These are phyloP conservation scores for Rhagoletis pomonella DNA, from an alignment of 1,140 invertebrate species.

Conservation along the genomic window DNA sequence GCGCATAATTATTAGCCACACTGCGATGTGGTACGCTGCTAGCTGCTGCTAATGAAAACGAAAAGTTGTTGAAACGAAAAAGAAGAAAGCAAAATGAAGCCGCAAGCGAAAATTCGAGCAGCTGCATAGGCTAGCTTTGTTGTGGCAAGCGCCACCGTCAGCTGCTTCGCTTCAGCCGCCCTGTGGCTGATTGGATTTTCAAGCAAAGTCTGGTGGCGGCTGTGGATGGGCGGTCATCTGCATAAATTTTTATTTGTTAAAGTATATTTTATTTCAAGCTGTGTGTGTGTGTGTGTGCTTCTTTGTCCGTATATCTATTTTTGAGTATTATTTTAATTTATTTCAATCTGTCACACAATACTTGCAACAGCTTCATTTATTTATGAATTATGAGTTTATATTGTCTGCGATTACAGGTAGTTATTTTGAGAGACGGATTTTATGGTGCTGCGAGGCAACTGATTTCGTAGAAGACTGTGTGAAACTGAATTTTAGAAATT, in stretches of 20 bases:
- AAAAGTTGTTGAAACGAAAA: neutral
- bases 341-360: slow-evolving; percentile 25
- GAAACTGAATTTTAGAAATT: too few species aligned
- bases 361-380: slow-evolving; percentile 27
- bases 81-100: slow-evolving; percentile 23
- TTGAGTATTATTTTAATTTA: slow-evolving; percentile 43
- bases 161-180: neutral
- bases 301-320: neutral
- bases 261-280: neutral
- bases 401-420: neutral
- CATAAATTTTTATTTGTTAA: neutral
- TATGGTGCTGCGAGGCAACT: neutral
- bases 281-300: neutral
- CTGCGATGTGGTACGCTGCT: neutral
- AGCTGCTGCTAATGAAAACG: slow-evolving; percentile 19
- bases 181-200: neutral
- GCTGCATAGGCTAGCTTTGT: neutral
- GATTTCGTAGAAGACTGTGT: too few species aligned
- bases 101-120: neutral
- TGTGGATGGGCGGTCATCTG: neutral
- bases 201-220: neutral
- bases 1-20: slow-evolving; percentile 34
- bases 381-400: slow-evolving; percentile 33
- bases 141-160: neutral
- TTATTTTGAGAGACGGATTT: neutral